phyloP scores from a whole-genome alignment of 1,140 invertebrate genomes.

The Aphis gossypii region DNA sequence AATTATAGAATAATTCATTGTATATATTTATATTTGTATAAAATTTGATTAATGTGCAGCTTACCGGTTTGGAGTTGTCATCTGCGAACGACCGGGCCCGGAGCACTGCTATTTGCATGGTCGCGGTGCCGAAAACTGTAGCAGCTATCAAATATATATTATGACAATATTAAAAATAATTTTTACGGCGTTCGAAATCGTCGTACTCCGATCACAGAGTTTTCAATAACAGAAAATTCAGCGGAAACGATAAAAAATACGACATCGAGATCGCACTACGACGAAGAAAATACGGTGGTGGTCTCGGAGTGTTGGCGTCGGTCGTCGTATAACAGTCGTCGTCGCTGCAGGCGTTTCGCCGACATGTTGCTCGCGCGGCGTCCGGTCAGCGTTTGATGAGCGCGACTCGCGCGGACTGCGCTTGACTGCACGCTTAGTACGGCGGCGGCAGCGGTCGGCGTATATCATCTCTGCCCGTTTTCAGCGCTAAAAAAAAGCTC shows the following conservation, averaged over 20 bases:
- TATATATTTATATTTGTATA: neutral
- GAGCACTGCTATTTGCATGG: neutral
- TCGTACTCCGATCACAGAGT: neutral
- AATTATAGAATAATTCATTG: neutral
- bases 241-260: neutral
- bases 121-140: too few relatives aligned
- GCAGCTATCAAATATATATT: too few relatives aligned
- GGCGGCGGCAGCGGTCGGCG: neutral
- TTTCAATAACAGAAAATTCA: neutral
- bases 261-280: too few relatives aligned
- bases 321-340: neutral
- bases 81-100: neutral
- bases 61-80: neutral
- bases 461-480: neutral
- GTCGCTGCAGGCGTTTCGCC: neutral
- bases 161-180: neutral
- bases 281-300: neutral
- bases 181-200: neutral
- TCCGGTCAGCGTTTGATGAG: slow-evolving; percentile 43
- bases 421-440: neutral
- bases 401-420: neutral
- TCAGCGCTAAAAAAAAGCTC: neutral
- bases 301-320: neutral
- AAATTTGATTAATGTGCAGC: neutral
- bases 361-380: slow-evolving; percentile 42